Evolutionary conservation across 2,888 invertebrate species (phyloP), one percentile per base, ranked within the genome.

Genomic region (Liposcelis brunnea): DNA sequence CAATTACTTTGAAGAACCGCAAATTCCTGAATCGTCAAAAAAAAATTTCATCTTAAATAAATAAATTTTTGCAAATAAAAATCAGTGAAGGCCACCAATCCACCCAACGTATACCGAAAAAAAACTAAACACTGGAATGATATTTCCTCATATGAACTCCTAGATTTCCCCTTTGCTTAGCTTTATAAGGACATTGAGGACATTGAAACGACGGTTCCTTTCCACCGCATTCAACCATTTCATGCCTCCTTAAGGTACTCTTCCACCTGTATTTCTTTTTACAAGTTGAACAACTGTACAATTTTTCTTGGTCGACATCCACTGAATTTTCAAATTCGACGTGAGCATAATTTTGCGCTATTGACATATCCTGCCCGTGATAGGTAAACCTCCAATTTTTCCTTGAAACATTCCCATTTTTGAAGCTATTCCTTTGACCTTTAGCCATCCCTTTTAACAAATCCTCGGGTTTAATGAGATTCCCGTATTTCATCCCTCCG

Each of bases 181-280:
- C 83, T 56, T 73, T 71, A 66, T 81, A 81, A 16, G 76, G 69
- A 64, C 83, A 85, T 59, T 79, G 74, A 10, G 82, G 80, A 56
- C 85, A 85, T 51, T 81, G 79, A 64, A 83, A 83, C 50, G 79
- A 72, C 0, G 84, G 84, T 51, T 82, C 78, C 60, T 84, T 85
- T 51, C 82, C 46, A 38, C 83, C 80, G 63, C 84, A 84, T 63
- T 84, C 84, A 50, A 83, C 82, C 67, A 76, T 80, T 63, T 82
- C 83, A 65, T 85, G 85, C 3, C 82, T 73, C 10, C 80, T 71
- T 68, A 84, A 70, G 48, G 84, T 84, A 43, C 83, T 83, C 65
- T 81, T 85, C 84, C 85, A 85, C 55, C 84, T 75, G 63, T 86
- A 86, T 52, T 78, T 73, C 62, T 85, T 85, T 51, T 85, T 84